Evolutionary conservation across 2,888 invertebrate genomes (phyloP).

Genomic region (Taphrorychus bicolor): DNA sequence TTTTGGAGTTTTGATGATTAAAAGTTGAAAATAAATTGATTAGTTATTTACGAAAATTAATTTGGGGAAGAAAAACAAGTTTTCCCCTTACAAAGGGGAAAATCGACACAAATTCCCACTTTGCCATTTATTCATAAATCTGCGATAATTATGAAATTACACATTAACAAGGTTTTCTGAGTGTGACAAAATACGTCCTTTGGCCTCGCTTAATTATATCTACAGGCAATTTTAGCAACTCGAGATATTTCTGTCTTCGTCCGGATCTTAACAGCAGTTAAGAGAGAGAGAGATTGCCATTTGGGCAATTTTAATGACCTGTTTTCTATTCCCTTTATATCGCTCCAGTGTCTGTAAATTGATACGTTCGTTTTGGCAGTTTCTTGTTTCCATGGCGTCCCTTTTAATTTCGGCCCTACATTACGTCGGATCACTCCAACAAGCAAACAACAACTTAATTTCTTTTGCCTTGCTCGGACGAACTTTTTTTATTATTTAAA

Average conservation of each 20-base stretch:
- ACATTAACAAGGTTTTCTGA: conserved; percentile 37
- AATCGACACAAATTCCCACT: conserved; percentile 3
- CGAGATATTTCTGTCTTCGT: conserved; percentile 40
- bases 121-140: conserved; percentile 9
- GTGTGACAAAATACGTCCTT: conserved; percentile 33
- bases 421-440: background rate
- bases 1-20: too few relatives aligned
- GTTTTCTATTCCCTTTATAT: conserved; percentile 48
- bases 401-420: conserved; percentile 20
- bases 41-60: background rate
- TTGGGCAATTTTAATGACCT: conserved; percentile 52
- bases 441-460: conserved; percentile 17
- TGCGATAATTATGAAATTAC: conserved; percentile 26
- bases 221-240: conserved; percentile 27
- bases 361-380: conserved; percentile 37
- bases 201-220: conserved; percentile 35
- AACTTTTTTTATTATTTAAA: conserved; percentile 12
- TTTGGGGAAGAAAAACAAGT: background rate
- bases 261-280: conserved; percentile 45
- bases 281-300: conserved; percentile 50
- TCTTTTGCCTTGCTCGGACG: conserved; percentile 1
- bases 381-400: conserved; percentile 29
- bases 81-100: background rate
- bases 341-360: conserved; percentile 33
- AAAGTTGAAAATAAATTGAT: too few relatives aligned